phyloP scores from a whole-genome alignment of 2,113 vertebrate species.

The Phrynocephalus versicolor region DNA sequence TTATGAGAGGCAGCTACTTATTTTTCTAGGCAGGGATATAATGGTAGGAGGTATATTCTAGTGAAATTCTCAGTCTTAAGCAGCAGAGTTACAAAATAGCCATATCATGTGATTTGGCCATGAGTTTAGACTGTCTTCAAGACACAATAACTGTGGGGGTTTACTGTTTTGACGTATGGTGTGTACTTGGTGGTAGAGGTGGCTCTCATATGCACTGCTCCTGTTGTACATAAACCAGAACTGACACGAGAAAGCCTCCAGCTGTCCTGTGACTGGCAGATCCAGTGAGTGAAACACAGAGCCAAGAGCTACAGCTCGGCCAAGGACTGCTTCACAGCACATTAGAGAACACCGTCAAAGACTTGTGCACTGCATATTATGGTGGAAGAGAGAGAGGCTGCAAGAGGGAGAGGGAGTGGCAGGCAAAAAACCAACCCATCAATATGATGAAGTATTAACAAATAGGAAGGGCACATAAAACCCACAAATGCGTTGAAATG shows the following conservation, averaged over 20 bases:
- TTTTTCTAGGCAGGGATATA: too few relatives aligned
- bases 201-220: neutral
- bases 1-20: too few relatives aligned
- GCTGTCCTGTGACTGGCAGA: neutral
- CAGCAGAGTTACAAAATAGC: neutral
- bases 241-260: neutral
- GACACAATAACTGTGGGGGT: neutral
- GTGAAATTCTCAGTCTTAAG: neutral
- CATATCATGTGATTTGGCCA: too few relatives aligned
- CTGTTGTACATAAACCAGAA: neutral
- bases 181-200: neutral
- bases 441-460: neutral
- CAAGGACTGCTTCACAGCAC: neutral
- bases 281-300: neutral
- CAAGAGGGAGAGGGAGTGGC: too few relatives aligned
- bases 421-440: neutral
- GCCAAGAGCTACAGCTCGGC: neutral
- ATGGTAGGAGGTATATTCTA: neutral
- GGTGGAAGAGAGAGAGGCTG: neutral
- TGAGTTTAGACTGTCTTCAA: neutral
- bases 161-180: neutral
- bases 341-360: neutral
- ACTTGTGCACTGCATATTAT: conserved; percentile 11
- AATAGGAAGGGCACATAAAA: neutral
- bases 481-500: neutral